A percentile compares a stretch with the other conserved stretches of the same genome.
Evolutionary conservation across 2,113 vertebrate genomes (phyloP).

Genomic region (Hyperopisus bebe): DNA sequence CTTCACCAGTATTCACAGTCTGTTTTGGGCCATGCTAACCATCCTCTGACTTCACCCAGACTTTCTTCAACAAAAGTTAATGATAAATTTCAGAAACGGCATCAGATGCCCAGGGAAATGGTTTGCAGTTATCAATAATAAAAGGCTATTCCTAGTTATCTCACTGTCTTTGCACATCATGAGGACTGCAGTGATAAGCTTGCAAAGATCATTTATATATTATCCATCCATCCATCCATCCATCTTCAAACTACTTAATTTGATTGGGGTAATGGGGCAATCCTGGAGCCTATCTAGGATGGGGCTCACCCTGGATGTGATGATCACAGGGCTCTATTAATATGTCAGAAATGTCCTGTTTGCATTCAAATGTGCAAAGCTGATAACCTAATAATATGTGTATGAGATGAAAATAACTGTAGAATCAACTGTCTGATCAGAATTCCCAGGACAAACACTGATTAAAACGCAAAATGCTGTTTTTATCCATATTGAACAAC

Average conservation of each 20-base stretch:
- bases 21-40: background rate
- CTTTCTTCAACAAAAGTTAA: background rate
- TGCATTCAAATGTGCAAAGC: background rate
- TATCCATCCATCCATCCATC: background rate
- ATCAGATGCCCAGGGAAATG: background rate
- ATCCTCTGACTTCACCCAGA: background rate
- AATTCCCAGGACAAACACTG: background rate
- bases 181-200: background rate
- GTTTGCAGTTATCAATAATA: background rate
- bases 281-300: background rate
- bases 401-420: background rate
- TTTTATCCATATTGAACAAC: background rate
- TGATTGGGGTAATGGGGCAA: background rate
- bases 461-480: background rate
- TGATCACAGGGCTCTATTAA: background rate
- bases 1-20: background rate
- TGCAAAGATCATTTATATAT: background rate
- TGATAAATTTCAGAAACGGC: background rate
- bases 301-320: background rate
- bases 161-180: background rate
- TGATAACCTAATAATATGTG: background rate
- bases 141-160: background rate
- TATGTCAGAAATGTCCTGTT: background rate
- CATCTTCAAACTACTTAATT: background rate
- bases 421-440: background rate